phyloP scores from a whole-genome alignment of 2,797 vertebrate genomes.

The Pteropus rufus region DNA sequence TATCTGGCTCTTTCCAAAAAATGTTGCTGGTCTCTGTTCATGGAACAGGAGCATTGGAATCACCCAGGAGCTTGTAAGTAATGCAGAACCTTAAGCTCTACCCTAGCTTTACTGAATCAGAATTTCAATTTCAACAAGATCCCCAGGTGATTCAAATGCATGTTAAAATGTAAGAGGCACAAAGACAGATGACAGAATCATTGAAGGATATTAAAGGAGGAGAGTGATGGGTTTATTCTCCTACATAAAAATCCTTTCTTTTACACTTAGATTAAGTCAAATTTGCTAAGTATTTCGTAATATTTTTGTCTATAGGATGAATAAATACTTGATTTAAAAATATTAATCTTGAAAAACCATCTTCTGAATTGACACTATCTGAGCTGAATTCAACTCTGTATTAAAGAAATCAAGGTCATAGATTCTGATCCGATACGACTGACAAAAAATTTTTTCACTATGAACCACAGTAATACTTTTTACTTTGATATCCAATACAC shows the following conservation, averaged over 20 bases:
- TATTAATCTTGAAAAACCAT: neutral
- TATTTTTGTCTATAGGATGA: neutral
- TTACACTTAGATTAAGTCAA: neutral
- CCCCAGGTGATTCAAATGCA: neutral
- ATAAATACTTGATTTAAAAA: neutral
- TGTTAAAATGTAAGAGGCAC: neutral
- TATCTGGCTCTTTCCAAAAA: neutral
- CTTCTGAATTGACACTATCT: neutral
- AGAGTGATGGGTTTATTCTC: neutral
- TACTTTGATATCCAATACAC: neutral
- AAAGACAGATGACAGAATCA: neutral
- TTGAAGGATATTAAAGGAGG: neutral
- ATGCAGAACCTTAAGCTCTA: neutral
- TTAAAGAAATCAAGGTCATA: neutral
- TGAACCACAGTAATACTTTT: neutral
- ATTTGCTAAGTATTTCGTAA: neutral
- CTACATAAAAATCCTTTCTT: neutral
- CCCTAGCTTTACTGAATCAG: neutral
- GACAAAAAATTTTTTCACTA: neutral
- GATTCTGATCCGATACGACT: neutral
- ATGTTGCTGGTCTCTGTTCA: neutral
- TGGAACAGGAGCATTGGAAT: neutral
- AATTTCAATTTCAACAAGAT: neutral
- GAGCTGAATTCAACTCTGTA: neutral
- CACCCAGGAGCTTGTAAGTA: neutral